Evolutionary conservation across 2,888 invertebrate species (phyloP), one percentile per base, ranked within the genome.

Genomic region (Dasysyrphus tricinctus): DNA sequence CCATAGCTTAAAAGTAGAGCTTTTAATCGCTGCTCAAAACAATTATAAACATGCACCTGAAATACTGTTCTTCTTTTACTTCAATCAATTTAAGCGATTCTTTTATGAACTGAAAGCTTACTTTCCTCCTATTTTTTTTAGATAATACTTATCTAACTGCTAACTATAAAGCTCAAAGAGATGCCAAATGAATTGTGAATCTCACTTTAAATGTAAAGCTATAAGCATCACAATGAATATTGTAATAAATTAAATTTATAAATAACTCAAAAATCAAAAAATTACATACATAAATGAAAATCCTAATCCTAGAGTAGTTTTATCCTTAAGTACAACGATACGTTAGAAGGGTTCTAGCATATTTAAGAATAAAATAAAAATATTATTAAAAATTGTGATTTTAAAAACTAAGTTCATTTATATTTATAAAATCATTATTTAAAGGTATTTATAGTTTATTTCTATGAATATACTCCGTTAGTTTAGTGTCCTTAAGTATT

Each of bases 141-240:
- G 14, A 63, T 59, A 39, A 59, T 12, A 39, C 19, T 63, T 16
- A n/a, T 12, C 6, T 49, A 24, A 44, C 44, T 39, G 44, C 63
- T 56, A 37, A 47, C 69, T 69, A 49, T 37, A 12, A 69, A n/a
- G 85, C 85, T 85, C 85, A 86, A 81, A 47, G 74, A 75, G 81
- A 81, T 86, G 85, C 85, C 85, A 86, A 86, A 85, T 63, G 70
- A 78, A 81, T 77, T 77, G 67, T 81, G 56, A 49, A 67, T 72
- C 77, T 72, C 81, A 49, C 49, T 67, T 42, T 29, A 42, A 63
- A 63, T 39, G 42, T 74, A 37, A 42, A 44, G 24, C 77, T 82
- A 11, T 44, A 77, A 82, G 82, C 77, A 76, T 57, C 32, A 70
- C 44, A 56, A 44, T 59, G 19, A 56, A 32, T 51, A 39, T 39